These are phyloP conservation scores for Melanerpes aurifrons DNA, from an alignment of 2,113 vertebrate species.

Conservation along the genomic window DNA sequence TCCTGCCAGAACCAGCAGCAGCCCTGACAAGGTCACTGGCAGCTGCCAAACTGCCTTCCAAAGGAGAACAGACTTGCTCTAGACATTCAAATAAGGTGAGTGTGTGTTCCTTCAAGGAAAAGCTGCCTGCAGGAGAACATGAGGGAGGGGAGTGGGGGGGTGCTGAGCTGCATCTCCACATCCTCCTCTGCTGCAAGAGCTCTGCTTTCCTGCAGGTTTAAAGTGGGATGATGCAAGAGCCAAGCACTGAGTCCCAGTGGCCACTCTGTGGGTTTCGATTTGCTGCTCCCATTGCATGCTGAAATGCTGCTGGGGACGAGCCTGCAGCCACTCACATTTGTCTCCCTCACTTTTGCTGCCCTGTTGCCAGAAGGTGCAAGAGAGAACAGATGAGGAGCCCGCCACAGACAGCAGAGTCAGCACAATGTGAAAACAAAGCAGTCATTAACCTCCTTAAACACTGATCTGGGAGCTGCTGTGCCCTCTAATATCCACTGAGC, in stretches of 20 bases:
- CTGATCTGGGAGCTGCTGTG: background rate
- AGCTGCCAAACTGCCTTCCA: conserved; percentile 10
- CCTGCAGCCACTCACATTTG: background rate
- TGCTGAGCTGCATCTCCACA: background rate
- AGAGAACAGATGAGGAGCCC: background rate
- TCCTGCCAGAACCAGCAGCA: background rate
- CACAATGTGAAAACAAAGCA: background rate
- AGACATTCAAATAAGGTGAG: background rate
- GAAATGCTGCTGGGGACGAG: background rate
- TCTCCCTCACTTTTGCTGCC: background rate
- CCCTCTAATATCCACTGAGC: background rate
- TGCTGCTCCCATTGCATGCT: background rate
- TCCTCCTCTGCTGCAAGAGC: background rate
- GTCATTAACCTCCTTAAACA: background rate
- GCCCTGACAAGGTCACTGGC: background rate
- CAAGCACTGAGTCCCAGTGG: background rate
- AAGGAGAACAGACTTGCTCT: background rate
- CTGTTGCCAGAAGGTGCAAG: background rate
- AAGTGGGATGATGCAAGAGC: background rate
- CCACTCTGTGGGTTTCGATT: background rate
- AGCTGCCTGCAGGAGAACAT: background rate
- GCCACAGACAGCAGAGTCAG: background rate
- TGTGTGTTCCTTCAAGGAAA: background rate
- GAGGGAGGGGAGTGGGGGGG: too few relatives aligned
- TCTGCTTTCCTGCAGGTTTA: background rate